Percentiles rank a stretch among this genome's conserved stretches.
Evolutionary conservation across 2,797 vertebrate species (phyloP).

Genomic region (Danionella dracula): DNA sequence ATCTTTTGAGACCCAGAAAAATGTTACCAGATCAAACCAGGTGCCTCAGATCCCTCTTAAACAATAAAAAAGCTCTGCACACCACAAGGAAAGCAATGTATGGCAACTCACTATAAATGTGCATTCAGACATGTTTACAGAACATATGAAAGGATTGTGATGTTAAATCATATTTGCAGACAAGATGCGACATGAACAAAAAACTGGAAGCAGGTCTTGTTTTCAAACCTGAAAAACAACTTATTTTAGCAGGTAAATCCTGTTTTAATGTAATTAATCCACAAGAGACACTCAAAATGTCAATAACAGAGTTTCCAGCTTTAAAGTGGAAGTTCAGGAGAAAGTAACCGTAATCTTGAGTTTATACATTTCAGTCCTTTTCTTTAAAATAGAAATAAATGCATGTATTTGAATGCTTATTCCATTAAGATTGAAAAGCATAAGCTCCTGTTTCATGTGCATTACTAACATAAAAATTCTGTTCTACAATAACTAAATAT

Average conservation of each 20-base stretch:
- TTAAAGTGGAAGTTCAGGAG: neutral
- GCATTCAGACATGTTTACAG: constrained; percentile 11
- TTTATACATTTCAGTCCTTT: too few species aligned
- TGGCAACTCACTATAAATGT: constrained; percentile 21
- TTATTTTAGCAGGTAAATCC: neutral
- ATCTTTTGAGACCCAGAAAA: constrained; percentile 1
- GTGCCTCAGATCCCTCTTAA: constrained; percentile 6
- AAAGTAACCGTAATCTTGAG: neutral
- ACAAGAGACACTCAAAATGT: neutral
- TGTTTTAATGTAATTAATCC: neutral
- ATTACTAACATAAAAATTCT: too few species aligned
- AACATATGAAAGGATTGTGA: constrained; percentile 4
- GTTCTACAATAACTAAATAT: too few species aligned
- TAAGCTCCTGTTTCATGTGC: too few species aligned
- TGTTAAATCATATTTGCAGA: constrained; percentile 16
- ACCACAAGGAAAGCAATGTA: constrained; percentile 1
- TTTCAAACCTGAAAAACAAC: constrained; percentile 2
- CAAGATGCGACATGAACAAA: constrained; percentile 16
- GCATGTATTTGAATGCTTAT: too few species aligned
- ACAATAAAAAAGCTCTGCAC: neutral
- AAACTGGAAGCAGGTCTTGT: constrained; percentile 3
- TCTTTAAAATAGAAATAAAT: too few species aligned
- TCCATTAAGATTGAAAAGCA: too few species aligned
- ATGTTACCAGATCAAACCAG: constrained; percentile 20
- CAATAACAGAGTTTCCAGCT: neutral